Conservation (phyloP, 1,140 invertebrate genomes). For the Microplitis mediator region DNA sequence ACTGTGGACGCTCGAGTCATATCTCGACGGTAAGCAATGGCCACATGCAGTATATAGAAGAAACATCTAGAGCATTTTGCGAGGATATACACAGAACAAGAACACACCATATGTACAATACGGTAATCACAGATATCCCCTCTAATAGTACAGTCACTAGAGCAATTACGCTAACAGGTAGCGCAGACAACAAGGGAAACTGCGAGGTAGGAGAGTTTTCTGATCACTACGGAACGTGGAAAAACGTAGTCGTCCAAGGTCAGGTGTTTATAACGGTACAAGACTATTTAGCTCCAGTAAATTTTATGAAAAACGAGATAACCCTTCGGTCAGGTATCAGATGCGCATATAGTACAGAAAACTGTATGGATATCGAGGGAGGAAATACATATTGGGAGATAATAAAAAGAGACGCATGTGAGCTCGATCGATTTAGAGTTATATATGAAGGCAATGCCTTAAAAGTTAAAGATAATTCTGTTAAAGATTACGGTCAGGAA, state of each 20-base stretch:
- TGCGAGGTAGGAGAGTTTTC: conserved; percentile 10
- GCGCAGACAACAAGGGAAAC: neutral
- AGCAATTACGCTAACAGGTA: neutral
- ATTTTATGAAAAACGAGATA: neutral
- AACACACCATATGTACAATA: neutral
- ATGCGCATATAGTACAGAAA: conserved; percentile 17
- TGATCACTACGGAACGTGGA: conserved; percentile 12
- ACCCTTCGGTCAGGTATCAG: neutral
- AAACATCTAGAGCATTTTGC: conserved; percentile 1
- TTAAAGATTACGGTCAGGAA: neutral
- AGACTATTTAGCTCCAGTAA: conserved; percentile 11
- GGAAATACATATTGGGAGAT: conserved; percentile 21
- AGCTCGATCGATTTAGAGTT: neutral
- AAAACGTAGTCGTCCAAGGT: conserved; percentile 11
- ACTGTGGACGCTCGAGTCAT: conserved; percentile 20
- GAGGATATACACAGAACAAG: neutral
- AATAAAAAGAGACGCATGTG: neutral
- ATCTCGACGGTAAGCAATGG: neutral
- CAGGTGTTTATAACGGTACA: conserved; percentile 5
- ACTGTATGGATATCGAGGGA: conserved; percentile 23
- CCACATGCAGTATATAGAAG: conserved; percentile 1
- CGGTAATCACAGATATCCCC: neutral
- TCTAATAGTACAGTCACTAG: neutral
- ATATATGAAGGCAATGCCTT: neutral
- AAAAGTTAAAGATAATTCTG: neutral